A percentile compares a stretch with the other conserved stretches of the same genome.
Evolutionary conservation across 2,888 invertebrate genomes (phyloP).

Genomic region (Bombyx huttoni): DNA sequence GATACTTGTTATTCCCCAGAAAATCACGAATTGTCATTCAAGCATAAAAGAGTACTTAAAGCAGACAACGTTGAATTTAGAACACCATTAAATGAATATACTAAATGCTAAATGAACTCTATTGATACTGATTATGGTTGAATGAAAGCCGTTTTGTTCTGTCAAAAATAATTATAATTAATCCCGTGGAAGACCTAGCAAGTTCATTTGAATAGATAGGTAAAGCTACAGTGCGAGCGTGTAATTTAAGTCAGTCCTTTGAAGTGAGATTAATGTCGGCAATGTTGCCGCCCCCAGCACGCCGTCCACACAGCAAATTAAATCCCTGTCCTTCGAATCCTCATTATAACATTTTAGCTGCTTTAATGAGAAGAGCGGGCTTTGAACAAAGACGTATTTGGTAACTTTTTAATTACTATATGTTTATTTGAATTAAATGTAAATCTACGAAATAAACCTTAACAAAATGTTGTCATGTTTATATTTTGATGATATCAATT

Average conservation of each 20-base stretch:
- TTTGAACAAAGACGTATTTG: neutral
- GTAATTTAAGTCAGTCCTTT: conserved; percentile 56
- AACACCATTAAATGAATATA: neutral
- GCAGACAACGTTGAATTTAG: no score
- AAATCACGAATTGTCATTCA: no score
- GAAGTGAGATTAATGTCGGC: conserved; percentile 59
- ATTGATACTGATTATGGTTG: neutral
- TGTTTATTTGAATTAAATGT: neutral
- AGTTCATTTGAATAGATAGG: conserved; percentile 30
- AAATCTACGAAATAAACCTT: no score
- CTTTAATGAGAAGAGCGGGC: conserved; percentile 24
- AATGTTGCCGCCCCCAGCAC: conserved; percentile 26
- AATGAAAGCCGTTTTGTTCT: conserved; percentile 3
- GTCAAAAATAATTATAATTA: conserved; percentile 35
- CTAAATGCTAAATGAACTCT: neutral
- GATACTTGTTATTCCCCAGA: no score
- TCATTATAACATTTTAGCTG: conserved; percentile 49
- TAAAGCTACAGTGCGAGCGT: conserved; percentile 19
- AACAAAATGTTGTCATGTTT: no score
- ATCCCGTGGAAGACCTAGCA: conserved; percentile 22
- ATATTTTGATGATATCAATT: no score
- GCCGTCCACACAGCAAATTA: conserved; percentile 48
- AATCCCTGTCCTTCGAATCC: conserved; percentile 49
- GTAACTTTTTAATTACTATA: neutral
- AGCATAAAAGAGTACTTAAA: no score